phyloP scores from a whole-genome alignment of 1,140 invertebrate species.

The Meloidogyne floridensis region DNA sequence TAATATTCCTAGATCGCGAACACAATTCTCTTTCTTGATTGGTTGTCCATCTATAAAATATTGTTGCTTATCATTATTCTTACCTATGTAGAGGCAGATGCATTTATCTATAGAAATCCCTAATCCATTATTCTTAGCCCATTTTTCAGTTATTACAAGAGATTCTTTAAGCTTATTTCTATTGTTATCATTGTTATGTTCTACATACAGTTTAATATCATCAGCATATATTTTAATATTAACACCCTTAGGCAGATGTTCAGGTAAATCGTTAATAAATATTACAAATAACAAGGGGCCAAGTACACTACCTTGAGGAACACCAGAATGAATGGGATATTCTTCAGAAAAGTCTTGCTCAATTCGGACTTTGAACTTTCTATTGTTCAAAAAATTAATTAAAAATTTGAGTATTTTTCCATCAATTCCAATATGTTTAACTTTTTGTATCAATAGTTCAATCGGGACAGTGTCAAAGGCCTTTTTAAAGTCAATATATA shows the following conservation, averaged over 20 bases:
- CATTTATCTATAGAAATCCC: constrained; percentile 20
- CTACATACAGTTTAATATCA: constrained; percentile 7
- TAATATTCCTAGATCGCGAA: neutral
- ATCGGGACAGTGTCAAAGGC: constrained; percentile 17
- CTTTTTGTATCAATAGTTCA: constrained; percentile 1
- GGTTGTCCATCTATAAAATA: constrained; percentile 3
- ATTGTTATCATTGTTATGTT: neutral
- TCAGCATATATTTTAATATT: constrained; percentile 18
- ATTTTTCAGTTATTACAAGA: neutral
- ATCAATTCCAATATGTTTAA: neutral
- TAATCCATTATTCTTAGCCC: neutral
- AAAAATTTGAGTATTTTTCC: constrained; percentile 22
- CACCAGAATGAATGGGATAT: constrained; percentile 6
- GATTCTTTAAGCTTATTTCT: neutral
- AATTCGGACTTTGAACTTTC: neutral
- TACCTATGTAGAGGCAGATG: neutral
- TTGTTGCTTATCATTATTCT: constrained; percentile 20
- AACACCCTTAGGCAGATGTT: neutral
- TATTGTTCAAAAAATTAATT: neutral
- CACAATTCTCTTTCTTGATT: neutral
- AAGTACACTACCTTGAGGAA: constrained; percentile 24
- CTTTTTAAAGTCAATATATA: constrained; percentile 24
- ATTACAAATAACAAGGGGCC: constrained; percentile 25
- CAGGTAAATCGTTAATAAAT: constrained; percentile 25
- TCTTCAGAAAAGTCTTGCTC: constrained; percentile 13